Evolutionary conservation across 2,113 vertebrate genomes (phyloP).

Genomic region (Pelvicachromis taeniatus): DNA sequence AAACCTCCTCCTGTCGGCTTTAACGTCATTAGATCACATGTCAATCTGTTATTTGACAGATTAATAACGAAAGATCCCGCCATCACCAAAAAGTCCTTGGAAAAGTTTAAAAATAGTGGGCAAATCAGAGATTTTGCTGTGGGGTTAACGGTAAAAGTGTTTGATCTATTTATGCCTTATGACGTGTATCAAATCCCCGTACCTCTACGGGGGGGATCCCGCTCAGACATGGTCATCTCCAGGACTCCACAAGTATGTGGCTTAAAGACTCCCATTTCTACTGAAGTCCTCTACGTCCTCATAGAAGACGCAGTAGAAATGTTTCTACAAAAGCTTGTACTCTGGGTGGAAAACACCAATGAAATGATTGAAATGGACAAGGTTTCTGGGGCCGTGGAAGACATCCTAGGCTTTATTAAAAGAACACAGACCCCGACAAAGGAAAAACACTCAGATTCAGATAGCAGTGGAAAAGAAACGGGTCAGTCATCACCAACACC

Average conservation of each 20-base stretch:
- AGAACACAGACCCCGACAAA: background rate
- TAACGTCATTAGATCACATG: background rate
- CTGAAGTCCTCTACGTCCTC: too few species aligned
- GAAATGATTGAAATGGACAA: background rate
- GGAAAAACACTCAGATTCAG: background rate
- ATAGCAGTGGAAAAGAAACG: background rate
- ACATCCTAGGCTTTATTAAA: background rate
- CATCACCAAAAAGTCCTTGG: background rate
- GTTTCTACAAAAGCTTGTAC: too few species aligned
- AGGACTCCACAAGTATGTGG: background rate
- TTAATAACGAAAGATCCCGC: background rate
- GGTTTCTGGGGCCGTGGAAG: background rate
- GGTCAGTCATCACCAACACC: background rate
- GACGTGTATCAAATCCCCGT: background rate
- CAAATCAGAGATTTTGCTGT: background rate
- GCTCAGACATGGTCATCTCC: background rate
- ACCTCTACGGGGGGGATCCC: background rate
- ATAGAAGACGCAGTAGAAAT: too few species aligned
- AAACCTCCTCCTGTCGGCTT: background rate
- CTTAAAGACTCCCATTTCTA: too few species aligned
- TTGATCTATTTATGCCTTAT: background rate
- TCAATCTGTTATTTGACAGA: background rate
- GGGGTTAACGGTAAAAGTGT: background rate
- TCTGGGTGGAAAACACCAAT: too few species aligned
- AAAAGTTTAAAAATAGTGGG: background rate